These are phyloP conservation scores for Perccottus glenii DNA, from an alignment of 2,113 vertebrate species.

Conservation along the genomic window DNA sequence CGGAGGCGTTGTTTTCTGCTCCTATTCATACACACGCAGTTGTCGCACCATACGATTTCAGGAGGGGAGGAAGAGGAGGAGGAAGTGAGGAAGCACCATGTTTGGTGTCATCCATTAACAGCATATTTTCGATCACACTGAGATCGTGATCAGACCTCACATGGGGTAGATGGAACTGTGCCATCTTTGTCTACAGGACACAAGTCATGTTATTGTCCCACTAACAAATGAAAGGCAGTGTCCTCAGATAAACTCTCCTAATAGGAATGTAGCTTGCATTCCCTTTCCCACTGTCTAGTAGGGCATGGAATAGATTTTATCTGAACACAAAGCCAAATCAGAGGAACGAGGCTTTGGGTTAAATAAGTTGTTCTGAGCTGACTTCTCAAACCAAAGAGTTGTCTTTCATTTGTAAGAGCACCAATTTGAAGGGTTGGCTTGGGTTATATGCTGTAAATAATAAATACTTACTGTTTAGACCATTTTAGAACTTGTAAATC, in stretches of 20 bases:
- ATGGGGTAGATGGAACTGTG: slow-evolving; percentile 52
- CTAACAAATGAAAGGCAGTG: background rate
- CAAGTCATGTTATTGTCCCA: slow-evolving; percentile 9
- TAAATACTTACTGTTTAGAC: no score
- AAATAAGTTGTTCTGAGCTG: no score
- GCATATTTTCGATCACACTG: slow-evolving; percentile 57
- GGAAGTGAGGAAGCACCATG: slow-evolving; percentile 65
- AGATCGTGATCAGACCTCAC: slow-evolving; percentile 57
- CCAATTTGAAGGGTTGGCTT: no score
- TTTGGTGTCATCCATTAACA: slow-evolving; percentile 63
- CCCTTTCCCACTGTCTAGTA: background rate
- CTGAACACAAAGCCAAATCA: no score
- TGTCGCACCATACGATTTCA: slow-evolving; percentile 44
- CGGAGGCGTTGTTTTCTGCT: slow-evolving; percentile 69
- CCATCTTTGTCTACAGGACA: slow-evolving; percentile 22
- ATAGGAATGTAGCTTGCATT: background rate
- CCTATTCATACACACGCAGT: slow-evolving; percentile 62
- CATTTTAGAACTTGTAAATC: no score
- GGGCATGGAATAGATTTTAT: no score
- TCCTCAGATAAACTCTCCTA: background rate
- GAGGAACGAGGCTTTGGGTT: no score
- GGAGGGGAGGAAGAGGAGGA: slow-evolving; percentile 45
- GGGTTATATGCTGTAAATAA: no score
- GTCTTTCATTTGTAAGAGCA: no score
- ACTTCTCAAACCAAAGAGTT: no score